Percentiles rank a stretch among this genome's conserved stretches.
phyloP scores from a whole-genome alignment of 1,140 invertebrate species.

The Dreissena polymorpha region DNA sequence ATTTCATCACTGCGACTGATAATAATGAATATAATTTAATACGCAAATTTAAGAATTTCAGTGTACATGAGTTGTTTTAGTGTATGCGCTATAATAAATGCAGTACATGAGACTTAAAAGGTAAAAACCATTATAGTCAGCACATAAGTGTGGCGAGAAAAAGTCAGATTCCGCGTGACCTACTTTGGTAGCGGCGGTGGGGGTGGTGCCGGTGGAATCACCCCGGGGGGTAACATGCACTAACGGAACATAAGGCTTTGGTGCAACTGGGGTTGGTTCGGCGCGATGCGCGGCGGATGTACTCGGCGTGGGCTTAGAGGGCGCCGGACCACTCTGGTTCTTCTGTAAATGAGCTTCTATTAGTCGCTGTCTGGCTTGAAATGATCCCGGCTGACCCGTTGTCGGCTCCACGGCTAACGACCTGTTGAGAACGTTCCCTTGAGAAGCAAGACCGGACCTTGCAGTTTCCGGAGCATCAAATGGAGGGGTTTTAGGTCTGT shows the following conservation, averaged over 20 bases:
- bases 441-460: neutral
- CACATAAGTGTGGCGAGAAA: no score
- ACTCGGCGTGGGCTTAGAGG: constrained; percentile 5
- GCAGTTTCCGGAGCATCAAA: constrained; percentile 30
- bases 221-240: constrained; percentile 35
- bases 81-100: no score
- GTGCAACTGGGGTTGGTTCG: neutral
- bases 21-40: no score
- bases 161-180: no score
- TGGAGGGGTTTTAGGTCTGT: constrained; percentile 16
- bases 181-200: constrained; percentile 40
- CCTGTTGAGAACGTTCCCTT: neutral
- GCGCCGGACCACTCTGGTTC: neutral
- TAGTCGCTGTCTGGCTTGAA: constrained; percentile 29
- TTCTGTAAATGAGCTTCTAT: constrained; percentile 45
- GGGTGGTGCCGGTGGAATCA: constrained; percentile 36
- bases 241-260: constrained; percentile 6
- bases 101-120: no score
- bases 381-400: constrained; percentile 37
- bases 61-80: no score
- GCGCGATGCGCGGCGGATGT: neutral
- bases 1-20: no score
- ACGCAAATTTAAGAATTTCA: no score
- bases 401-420: constrained; percentile 27
- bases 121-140: no score